Evolutionary conservation across 2,113 vertebrate species (phyloP).

Genomic region (Pomatostomus ruficeps): DNA sequence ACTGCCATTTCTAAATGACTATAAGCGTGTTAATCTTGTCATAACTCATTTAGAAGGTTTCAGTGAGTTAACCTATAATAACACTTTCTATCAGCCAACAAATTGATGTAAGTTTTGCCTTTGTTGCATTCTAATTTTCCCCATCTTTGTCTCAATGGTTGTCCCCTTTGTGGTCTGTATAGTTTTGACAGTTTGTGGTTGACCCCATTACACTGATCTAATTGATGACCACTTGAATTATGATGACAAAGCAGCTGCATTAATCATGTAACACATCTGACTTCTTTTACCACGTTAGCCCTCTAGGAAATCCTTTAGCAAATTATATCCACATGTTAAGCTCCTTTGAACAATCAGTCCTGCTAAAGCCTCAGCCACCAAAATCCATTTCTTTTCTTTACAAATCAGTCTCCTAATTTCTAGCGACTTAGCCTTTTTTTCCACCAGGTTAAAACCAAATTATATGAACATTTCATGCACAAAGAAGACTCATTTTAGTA

Average conservation of each 20-base stretch:
- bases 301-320: constrained; percentile 36
- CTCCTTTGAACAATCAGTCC: constrained; percentile 23
- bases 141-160: background rate
- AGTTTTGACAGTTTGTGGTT: constrained; percentile 1
- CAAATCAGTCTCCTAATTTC: background rate
- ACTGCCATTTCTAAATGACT: background rate
- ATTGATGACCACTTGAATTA: background rate
- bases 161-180: background rate
- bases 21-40: background rate
- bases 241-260: background rate
- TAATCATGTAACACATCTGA: constrained; percentile 17
- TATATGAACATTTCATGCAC: background rate
- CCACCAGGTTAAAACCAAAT: background rate
- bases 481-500: background rate
- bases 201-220: background rate
- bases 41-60: background rate
- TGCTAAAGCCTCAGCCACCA: background rate
- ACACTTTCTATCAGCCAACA: background rate
- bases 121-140: background rate
- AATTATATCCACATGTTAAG: constrained; percentile 18
- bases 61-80: background rate
- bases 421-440: background rate
- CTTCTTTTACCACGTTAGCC: background rate
- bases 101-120: background rate
- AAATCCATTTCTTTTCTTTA: constrained; percentile 14